Evolutionary conservation across 2,797 vertebrate species (phyloP).

Genomic region (Petrocephalus schoutedeni): DNA sequence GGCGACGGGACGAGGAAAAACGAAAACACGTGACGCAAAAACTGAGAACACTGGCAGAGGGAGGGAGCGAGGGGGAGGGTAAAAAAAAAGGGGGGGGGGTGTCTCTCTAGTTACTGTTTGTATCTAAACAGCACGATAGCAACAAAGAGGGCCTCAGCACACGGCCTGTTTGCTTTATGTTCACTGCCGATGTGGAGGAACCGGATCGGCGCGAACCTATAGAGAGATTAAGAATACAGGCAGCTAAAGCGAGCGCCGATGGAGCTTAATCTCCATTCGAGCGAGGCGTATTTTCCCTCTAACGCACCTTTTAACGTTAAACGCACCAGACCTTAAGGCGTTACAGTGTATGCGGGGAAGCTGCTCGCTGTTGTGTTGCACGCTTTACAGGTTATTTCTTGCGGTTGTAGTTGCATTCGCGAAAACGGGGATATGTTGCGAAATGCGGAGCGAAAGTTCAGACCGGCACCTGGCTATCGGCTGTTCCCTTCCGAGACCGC

Average conservation of each 20-base stretch:
- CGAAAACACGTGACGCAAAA: slow-evolving; percentile 33
- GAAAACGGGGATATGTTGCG: background rate
- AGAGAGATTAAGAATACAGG: slow-evolving; percentile 13
- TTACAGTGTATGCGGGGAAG: background rate
- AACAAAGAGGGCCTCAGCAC: slow-evolving; percentile 42
- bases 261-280: background rate
- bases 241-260: background rate
- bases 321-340: background rate
- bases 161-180: slow-evolving; percentile 35
- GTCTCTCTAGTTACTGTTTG: slow-evolving; percentile 63
- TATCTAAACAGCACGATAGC: slow-evolving; percentile 53
- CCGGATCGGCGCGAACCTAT: slow-evolving; percentile 25
- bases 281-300: background rate
- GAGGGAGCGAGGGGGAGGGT: slow-evolving; percentile 12
- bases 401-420: background rate
- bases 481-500: background rate
- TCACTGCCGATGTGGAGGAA: slow-evolving; percentile 26
- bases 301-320: background rate
- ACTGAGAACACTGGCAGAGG: slow-evolving; percentile 19
- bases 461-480: background rate
- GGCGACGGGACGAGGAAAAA: slow-evolving; percentile 51
- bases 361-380: background rate
- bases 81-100: slow-evolving; percentile 25
- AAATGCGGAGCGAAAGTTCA: background rate
- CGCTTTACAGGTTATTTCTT: background rate